Evolutionary conservation across 1,140 invertebrate genomes (phyloP).

Genomic region (Trialeurodes vaporariorum): DNA sequence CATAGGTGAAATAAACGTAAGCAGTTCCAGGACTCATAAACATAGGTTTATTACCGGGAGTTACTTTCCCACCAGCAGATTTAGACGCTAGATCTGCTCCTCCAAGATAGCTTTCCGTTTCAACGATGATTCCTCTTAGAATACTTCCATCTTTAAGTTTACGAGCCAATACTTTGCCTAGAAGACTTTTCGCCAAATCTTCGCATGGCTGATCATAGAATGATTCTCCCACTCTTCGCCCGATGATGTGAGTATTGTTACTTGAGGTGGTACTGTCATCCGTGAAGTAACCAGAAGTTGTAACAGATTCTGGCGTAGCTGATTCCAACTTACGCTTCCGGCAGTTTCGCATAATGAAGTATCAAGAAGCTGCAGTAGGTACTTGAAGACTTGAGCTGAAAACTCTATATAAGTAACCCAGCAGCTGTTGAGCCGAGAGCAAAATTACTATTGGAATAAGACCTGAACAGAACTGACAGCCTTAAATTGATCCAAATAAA

Average conservation of each 20-base stretch:
- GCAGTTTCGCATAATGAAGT: too few species aligned
- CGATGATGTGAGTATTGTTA: neutral
- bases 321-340: too few species aligned
- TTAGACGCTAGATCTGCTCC: constrained; percentile 58
- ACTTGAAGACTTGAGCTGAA: too few species aligned
- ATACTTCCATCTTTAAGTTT: constrained; percentile 29
- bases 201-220: constrained; percentile 38
- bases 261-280: neutral
- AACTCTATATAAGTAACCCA: too few species aligned
- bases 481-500: too few species aligned
- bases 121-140: constrained; percentile 51
- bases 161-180: constrained; percentile 46
- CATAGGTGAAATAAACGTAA: constrained; percentile 71
- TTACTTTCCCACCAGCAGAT: constrained; percentile 51
- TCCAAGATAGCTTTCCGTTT: constrained; percentile 68
- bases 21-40: constrained; percentile 67
- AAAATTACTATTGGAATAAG: too few species aligned
- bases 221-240: constrained; percentile 17
- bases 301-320: too few species aligned
- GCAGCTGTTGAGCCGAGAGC: too few species aligned
- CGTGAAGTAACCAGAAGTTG: neutral
- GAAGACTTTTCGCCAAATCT: constrained; percentile 43
- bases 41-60: constrained; percentile 58
- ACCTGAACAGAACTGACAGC: too few species aligned
- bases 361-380: too few species aligned